phyloP scores from a whole-genome alignment of 2,888 invertebrate species.

The Phorcus lineatus region DNA sequence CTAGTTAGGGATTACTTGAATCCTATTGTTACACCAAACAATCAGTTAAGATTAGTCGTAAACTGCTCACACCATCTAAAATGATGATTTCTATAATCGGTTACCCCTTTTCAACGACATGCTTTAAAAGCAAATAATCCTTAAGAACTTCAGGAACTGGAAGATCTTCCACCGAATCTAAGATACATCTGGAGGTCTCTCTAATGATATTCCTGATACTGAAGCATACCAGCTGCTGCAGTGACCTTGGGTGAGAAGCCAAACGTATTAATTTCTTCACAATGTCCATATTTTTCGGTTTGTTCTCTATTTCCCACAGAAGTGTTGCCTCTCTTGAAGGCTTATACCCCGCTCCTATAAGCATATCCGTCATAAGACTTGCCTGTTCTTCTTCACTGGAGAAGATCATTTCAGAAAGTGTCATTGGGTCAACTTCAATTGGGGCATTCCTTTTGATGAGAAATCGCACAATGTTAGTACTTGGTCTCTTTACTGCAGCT shows the following conservation, averaged over 20 bases:
- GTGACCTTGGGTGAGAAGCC: neutral
- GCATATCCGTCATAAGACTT: neutral
- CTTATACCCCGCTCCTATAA: neutral
- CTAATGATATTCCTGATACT: neutral
- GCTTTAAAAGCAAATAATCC: neutral
- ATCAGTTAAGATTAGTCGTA: too few relatives aligned
- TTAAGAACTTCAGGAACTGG: neutral
- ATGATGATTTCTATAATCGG: too few relatives aligned
- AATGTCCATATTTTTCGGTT: too few relatives aligned
- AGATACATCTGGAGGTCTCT: neutral
- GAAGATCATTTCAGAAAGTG: too few relatives aligned
- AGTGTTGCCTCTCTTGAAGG: neutral
- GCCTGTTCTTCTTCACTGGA: too few relatives aligned
- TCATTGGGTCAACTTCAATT: neutral
- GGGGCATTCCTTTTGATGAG: slow-evolving; percentile 2
- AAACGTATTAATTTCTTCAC: too few relatives aligned
- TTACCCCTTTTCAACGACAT: neutral
- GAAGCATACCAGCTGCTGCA: neutral
- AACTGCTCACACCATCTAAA: too few relatives aligned
- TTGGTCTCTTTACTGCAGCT: neutral
- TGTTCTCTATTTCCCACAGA: too few relatives aligned
- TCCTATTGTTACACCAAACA: too few relatives aligned
- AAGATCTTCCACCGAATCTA: neutral
- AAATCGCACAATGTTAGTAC: neutral
- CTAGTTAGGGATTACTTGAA: too few relatives aligned